Conservation (phyloP, 2,888 invertebrate genomes). For the Kuschelorhynchus macadamiae region DNA sequence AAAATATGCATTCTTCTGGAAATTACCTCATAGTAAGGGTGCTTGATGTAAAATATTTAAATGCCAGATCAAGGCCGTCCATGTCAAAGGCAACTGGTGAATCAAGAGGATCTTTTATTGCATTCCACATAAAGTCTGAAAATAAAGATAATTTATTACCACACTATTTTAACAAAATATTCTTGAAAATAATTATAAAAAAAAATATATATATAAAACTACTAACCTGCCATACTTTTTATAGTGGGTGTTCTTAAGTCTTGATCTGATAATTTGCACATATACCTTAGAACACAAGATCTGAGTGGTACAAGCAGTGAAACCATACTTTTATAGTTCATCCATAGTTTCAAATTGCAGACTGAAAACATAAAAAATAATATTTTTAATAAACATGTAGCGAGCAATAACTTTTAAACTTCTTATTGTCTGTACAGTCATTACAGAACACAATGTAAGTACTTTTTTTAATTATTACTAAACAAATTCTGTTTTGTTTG, state of each 20-base stretch:
- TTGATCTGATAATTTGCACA: conserved; percentile 94
- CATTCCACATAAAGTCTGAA: conserved; percentile 94
- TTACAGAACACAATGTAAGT: too few relatives aligned
- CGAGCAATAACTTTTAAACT: too few relatives aligned
- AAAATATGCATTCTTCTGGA: too few relatives aligned
- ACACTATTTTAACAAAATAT: too few relatives aligned
- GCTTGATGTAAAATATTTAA: conserved; percentile 95
- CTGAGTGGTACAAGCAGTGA: conserved; percentile 91
- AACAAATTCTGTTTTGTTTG: too few relatives aligned
- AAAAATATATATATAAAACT: neutral
- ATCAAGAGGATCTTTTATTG: conserved; percentile 92
- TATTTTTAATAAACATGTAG: too few relatives aligned
- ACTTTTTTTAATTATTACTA: too few relatives aligned
- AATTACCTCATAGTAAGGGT: conserved; percentile 88
- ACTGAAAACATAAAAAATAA: too few relatives aligned
- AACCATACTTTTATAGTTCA: conserved; percentile 91
- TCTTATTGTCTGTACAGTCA: too few relatives aligned
- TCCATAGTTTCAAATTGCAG: conserved; percentile 93
- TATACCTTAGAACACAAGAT: conserved; percentile 89
- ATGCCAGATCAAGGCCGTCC: conserved; percentile 92
- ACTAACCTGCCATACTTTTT: conserved; percentile 90
- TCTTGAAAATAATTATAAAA: neutral
- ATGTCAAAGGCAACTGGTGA: conserved; percentile 88
- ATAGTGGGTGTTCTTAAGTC: conserved; percentile 90
- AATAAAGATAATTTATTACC: too few relatives aligned